A percentile compares a stretch with the other conserved stretches of the same genome.
These are phyloP conservation scores for Solea solea DNA, from an alignment of 2,113 vertebrate species.

Conservation along the genomic window DNA sequence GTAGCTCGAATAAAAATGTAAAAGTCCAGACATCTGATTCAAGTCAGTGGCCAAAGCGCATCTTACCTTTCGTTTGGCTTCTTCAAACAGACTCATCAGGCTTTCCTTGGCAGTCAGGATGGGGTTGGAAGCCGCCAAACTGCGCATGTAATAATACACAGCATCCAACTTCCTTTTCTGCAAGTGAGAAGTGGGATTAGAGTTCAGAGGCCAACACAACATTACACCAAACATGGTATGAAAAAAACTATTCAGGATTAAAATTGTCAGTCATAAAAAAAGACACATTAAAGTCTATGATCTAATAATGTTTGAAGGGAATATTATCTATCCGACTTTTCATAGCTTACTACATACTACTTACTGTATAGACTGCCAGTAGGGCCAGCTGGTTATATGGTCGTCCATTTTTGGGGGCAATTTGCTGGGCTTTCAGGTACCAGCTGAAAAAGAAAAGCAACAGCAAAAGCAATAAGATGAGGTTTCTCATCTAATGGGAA, in stretches of 20 bases:
- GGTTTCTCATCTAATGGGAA: neutral
- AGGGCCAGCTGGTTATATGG: conserved; percentile 97
- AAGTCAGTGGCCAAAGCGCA: neutral
- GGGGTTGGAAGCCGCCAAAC: conserved; percentile 96
- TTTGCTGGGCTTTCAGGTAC: conserved; percentile 98
- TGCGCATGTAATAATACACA: conserved; percentile 99
- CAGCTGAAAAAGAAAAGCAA: conserved; percentile 83
- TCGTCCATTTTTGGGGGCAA: conserved; percentile 97
- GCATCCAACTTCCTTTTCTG: conserved; percentile 98
- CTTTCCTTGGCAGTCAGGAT: conserved; percentile 98
- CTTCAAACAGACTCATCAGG: conserved; percentile 97
- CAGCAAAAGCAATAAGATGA: neutral
- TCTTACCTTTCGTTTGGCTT: conserved; percentile 97
- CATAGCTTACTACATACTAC: conserved; percentile 40
- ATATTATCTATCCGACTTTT: neutral
- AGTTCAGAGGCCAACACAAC: conserved; percentile 4
- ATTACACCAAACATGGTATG: neutral
- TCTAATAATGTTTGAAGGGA: neutral
- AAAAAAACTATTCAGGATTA: neutral
- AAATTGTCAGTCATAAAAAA: conserved; percentile 1
- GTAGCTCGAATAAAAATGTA: neutral
- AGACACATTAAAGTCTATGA: neutral
- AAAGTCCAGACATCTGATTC: neutral
- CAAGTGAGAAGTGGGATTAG: conserved; percentile 12
- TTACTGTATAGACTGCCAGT: conserved; percentile 96